Conservation (phyloP, 1,140 invertebrate genomes). For the Rhagoletis zephyria region DNA sequence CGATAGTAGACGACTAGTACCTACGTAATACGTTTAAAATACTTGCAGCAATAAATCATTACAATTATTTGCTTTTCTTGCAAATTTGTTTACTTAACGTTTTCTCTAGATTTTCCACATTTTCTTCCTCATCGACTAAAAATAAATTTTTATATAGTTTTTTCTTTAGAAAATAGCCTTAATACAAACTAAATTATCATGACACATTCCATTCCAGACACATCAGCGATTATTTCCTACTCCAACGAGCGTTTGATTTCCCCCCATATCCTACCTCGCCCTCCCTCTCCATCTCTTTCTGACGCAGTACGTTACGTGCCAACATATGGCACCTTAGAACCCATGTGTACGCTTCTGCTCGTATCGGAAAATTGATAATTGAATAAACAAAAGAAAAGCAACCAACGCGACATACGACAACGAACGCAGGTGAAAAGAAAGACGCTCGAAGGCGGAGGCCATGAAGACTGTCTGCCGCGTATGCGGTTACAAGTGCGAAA, state of each 20-base stretch:
- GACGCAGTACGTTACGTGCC: not conserved
- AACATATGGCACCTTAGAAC: not conserved
- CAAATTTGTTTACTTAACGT: too few relatives aligned
- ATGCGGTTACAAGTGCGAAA: constrained; percentile 25
- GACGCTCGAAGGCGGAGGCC: not conserved
- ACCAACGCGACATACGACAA: not conserved
- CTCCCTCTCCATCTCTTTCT: not conserved
- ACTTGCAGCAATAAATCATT: too few relatives aligned
- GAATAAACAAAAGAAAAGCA: not conserved
- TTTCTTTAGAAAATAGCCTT: not conserved
- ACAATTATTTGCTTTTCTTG: too few relatives aligned
- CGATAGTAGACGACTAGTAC: too few relatives aligned
- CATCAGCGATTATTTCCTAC: constrained; percentile 16
- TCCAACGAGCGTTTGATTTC: not conserved
- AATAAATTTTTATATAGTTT: too few relatives aligned
- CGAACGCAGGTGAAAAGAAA: constrained; percentile 27
- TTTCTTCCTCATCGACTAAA: too few relatives aligned
- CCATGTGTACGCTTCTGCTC: not conserved
- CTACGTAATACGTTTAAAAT: too few relatives aligned
- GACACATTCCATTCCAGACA: constrained; percentile 16
- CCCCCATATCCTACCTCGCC: not conserved
- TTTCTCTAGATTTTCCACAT: too few relatives aligned
- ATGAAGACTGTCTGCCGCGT: not conserved
- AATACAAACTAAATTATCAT: not conserved
- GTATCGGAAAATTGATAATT: constrained; percentile 25